Conservation (phyloP, 92 coral and sea anemone genomes). For the Heliopora coerulea region DNA sequence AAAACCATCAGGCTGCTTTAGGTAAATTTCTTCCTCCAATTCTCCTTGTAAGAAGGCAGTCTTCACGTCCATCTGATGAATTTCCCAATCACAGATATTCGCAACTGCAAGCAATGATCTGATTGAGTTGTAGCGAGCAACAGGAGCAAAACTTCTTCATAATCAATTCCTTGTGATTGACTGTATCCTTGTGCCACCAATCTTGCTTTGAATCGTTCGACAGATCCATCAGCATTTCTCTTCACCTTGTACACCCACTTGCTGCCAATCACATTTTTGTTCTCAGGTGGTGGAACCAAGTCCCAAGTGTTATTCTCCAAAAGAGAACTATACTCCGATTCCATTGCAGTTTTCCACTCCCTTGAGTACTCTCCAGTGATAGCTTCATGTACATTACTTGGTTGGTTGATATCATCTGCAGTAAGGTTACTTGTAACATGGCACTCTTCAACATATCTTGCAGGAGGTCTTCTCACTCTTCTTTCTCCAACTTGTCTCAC, state of each 20-base stretch:
- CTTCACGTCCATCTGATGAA: conserved; percentile 37
- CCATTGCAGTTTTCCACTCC: conserved; percentile 59
- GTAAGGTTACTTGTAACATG: conserved; percentile 45
- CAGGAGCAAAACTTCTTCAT: conserved; percentile 21
- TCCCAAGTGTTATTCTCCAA: conserved; percentile 59
- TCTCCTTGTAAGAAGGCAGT: conserved; percentile 22
- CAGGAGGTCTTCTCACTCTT: too few relatives aligned
- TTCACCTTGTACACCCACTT: conserved; percentile 66
- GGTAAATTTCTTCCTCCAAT: conserved; percentile 16
- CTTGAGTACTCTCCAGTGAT: not conserved
- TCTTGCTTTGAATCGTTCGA: conserved; percentile 41
- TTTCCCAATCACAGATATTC: conserved; percentile 3
- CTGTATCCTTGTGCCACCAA: conserved; percentile 67
- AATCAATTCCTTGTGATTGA: conserved; percentile 60
- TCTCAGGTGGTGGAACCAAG: conserved; percentile 59
- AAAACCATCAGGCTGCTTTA: conserved; percentile 27
- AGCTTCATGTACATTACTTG: conserved; percentile 41
- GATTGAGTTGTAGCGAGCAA: not conserved
- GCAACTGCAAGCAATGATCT: conserved; percentile 12
- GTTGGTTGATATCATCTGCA: conserved; percentile 15
- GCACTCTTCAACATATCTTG: too few relatives aligned
- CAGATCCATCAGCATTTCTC: conserved; percentile 50
- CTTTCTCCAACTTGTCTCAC: conserved; percentile 38
- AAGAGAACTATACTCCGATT: conserved; percentile 52
- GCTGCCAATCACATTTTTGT: conserved; percentile 46